Evolutionary conservation across 2,797 vertebrate species (phyloP), one percentile per base, ranked within the genome.

Genomic region (Huso huso): DNA sequence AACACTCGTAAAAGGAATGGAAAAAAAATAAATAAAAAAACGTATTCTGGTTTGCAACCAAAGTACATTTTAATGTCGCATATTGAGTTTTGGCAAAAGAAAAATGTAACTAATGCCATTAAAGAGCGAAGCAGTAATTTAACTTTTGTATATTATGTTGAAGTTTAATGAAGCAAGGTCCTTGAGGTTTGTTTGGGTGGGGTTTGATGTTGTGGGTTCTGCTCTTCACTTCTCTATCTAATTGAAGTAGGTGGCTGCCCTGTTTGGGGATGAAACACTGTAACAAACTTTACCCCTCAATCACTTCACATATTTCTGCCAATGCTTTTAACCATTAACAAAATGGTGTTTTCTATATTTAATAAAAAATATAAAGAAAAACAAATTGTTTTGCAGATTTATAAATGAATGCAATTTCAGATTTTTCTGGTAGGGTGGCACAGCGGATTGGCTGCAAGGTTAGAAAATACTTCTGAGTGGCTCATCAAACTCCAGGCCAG

Each of bases 341-440:
- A 87, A 84, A 88, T 84, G 77, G 81, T 89, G 88, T 91, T 91
- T 91, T 91, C 78, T 91, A 91, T 89, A 88, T 91, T 91, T 90
- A 91, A 90, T 90, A 90, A 91, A 90, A 69, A 79, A 78, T 76
- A 80, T 90, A 85, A 74, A 61, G 49, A 63, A 0, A 68, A 50
- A 2, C 23, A 71, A 9, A 62, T 55, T 72, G 72, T 76, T 51
- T 61, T 84, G 62, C 37, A 79, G 66, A 65, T 71, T 62, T 60
- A 63, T 37, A 2, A 37, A 37, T 37, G 2, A 37, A 37, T 37
- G 23, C 2, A 37, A 37, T 37, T 37, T 37, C 23, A 37, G 23
- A 37, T 37, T 37, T 3, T 37, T 37, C 23, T 37, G 23, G 23
- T 37, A 37, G 23, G 23, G 23, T 37, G 23, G 23, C 23, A 37